Evolutionary conservation across 2,797 vertebrate genomes (phyloP), one percentile per base, ranked within the genome.

Genomic region (Hoplostethus atlanticus): DNA sequence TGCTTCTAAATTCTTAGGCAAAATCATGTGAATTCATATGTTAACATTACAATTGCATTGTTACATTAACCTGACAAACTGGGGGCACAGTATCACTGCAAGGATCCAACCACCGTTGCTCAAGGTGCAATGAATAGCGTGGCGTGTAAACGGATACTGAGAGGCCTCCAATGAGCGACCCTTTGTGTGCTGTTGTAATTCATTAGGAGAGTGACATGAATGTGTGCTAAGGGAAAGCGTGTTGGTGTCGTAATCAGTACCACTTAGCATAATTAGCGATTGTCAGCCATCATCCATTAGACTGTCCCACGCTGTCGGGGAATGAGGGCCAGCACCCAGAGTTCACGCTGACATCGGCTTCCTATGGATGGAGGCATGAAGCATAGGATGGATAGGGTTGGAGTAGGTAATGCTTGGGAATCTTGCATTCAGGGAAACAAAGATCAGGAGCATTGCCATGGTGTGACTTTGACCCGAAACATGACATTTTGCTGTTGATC

Each of bases 261-360:
- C 81, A 86, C 89, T 92, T 90, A 88, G 73, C 83, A 85, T 89
- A 81, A 91, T 92, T 90, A 88, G 79, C 60, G 40, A 78, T 89
- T 92, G 86, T 84, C 84, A 86, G 70, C 71, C 79, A 82, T 80
- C 66, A 78, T 85, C 81, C 71, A 79, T 84, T 81, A 87, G 68
- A 64, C 66, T 61, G 59, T 83, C 63, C 73, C 70, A 58, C 56
- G 71, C 65, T 84, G 79, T 69, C 40, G 3, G 21, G 54, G 51
- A 58, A 75, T 60, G 57, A 72, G 77, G 77, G 53, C 79, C 68
- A 71, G 31, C 46, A 66, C 25, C 46, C n/a, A n/a, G 31, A 69
- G 50, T 34, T 67, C 63, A 36, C 71, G 57, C 69, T 72, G 71
- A 69, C 53, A 78, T 56, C 15, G 53, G 54, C 28, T 17, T 46